These are phyloP conservation scores for Puntigrus tetrazona DNA, from an alignment of 2,113 vertebrate genomes.

Conservation along the genomic window DNA sequence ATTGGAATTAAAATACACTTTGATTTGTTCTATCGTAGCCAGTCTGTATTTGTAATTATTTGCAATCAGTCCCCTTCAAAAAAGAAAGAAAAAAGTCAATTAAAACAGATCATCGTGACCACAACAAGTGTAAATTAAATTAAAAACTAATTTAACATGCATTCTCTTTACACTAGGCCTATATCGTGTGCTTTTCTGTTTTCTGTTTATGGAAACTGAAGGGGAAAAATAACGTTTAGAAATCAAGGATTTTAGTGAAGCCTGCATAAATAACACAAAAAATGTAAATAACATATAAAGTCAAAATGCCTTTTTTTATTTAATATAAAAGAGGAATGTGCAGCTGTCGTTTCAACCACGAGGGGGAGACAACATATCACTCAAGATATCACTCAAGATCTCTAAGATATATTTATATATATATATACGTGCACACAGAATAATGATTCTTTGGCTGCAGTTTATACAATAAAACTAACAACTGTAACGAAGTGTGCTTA, in stretches of 20 bases:
- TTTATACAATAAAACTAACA: neutral
- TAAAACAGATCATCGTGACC: no score
- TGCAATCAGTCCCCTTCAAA: neutral
- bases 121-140: neutral
- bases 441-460: neutral
- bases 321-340: neutral
- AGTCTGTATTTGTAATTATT: neutral
- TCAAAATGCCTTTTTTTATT: no score
- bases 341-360: neutral
- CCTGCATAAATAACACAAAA: neutral
- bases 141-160: neutral
- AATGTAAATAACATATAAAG: no score
- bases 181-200: neutral
- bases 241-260: neutral
- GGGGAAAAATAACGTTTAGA: neutral
- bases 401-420: neutral
- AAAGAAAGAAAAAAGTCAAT: neutral
- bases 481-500: neutral
- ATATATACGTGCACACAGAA: neutral
- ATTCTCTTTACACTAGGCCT: neutral
- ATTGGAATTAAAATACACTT: neutral
- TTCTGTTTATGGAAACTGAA: neutral
- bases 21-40: no score
- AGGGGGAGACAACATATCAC: conserved; percentile 36
- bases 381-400: neutral